Evolutionary conservation across 2,797 vertebrate species (phyloP).

Genomic region (Cichlasoma orientale): DNA sequence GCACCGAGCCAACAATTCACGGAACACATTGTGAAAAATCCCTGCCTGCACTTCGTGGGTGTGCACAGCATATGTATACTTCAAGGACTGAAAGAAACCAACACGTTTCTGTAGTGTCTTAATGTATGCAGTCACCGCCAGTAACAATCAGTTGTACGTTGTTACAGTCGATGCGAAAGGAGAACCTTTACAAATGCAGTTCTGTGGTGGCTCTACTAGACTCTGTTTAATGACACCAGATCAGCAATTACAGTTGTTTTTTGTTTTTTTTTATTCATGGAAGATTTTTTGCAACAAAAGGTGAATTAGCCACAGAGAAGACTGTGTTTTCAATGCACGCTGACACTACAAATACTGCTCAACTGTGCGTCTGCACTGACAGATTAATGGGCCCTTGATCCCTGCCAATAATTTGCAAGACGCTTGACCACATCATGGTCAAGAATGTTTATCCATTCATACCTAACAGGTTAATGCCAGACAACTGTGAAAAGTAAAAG

Average conservation of each 20-base stretch:
- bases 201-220: neutral
- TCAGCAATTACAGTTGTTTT: neutral
- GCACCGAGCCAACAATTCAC: conserved; percentile 39
- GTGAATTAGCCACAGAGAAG: conserved; percentile 10
- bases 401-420: conserved; percentile 53
- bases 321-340: conserved; percentile 30
- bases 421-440: conserved; percentile 26
- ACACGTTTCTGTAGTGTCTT: neutral
- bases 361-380: conserved; percentile 7
- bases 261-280: neutral
- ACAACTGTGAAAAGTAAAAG: neutral
- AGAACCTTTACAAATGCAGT: neutral
- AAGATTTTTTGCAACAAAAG: neutral
- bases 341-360: conserved; percentile 42
- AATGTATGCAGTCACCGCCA: neutral
- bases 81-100: neutral
- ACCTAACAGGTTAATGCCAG: neutral
- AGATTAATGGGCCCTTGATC: conserved; percentile 7
- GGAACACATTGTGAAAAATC: conserved; percentile 25
- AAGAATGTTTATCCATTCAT: conserved; percentile 13
- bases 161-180: neutral
- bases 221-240: neutral
- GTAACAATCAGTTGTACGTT: neutral
- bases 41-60: conserved; percentile 24
- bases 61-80: conserved; percentile 23